Conservation (phyloP, 2,113 vertebrate genomes). For the Gobio gobio region DNA sequence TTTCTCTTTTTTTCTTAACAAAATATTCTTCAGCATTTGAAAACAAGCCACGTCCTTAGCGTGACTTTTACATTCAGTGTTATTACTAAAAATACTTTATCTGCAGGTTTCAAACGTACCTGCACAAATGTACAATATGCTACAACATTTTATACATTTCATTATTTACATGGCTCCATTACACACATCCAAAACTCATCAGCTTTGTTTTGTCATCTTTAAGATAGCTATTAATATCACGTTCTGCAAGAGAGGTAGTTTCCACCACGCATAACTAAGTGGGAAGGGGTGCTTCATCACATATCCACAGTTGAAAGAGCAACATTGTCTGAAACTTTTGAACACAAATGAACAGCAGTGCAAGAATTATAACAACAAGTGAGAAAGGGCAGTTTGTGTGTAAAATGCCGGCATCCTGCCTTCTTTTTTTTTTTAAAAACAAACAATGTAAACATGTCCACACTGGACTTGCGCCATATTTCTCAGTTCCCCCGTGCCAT, state of each 20-base stretch:
- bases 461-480: slow-evolving; percentile 53
- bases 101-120: slow-evolving; percentile 82
- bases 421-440: slow-evolving; percentile 46
- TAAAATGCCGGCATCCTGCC: slow-evolving; percentile 58
- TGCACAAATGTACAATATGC: slow-evolving; percentile 94
- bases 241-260: slow-evolving; percentile 67
- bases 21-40: slow-evolving; percentile 84
- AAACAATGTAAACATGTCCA: slow-evolving; percentile 71
- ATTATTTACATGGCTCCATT: slow-evolving; percentile 95
- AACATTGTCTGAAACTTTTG: slow-evolving; percentile 64
- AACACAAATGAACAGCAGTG: slow-evolving; percentile 71
- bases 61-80: slow-evolving; percentile 92
- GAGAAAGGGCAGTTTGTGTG: slow-evolving; percentile 63
- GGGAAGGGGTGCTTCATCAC: slow-evolving; percentile 66
- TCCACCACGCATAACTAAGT: slow-evolving; percentile 61
- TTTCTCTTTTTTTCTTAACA: slow-evolving; percentile 71
- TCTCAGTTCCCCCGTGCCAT: slow-evolving; percentile 50
- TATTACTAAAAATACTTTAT: slow-evolving; percentile 97
- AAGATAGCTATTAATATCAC: slow-evolving; percentile 70
- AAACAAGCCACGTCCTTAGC: slow-evolving; percentile 79
- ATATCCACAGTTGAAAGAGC: slow-evolving; percentile 63
- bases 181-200: slow-evolving; percentile 60
- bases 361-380: slow-evolving; percentile 64
- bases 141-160: slow-evolving; percentile 91
- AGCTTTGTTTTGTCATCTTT: slow-evolving; percentile 73